Base-by-base conservation (phyloP, 2,888 invertebrate genomes). In the Mythimna albipuncta region DNA sequence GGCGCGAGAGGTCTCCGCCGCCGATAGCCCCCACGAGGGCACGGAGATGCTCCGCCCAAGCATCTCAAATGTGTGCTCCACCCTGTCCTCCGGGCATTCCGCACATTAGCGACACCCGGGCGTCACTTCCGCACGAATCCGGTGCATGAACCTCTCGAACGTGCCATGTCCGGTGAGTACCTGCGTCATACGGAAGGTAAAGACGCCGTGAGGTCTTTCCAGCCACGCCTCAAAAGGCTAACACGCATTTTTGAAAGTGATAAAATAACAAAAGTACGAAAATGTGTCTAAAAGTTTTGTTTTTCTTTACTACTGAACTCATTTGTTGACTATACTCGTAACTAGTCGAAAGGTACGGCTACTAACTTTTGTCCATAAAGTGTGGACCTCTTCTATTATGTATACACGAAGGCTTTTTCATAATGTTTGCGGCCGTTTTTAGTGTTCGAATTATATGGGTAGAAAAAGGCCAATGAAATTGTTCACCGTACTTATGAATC, bases 301-400 rank as follows among this genome's bases (percentile, higher is more conserved):
- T 35, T 19, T 19, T 58, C 35, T 35, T 35, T 35, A 35, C 32
- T 32, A 32, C 35, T 38, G 26, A 55, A 41, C 69, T 44, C 3
- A 52, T 69, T 69, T 59, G 10, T 47, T 59, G 35, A 21, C 58
- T 44, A 26, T 70, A 50, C 10, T 73, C 7, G 66, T 67, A 35
- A 55, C 19, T 54, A 69, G 11, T 62, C 74, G 55, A 63, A 57
- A 72, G 38, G 44, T 73, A 73, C 52, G 19, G 32, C 44, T 21
- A 21, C 52, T 79, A 58, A 78, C 59, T 32, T 41, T 16, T 21
- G 52, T 47, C 21, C 58, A 52, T 58, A 77, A 77, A 41, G 3
- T 11, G 26, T 57, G 32, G 44, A 73, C 38, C 38, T 77, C 26
- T 44, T 79, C 16, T 75, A 79, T 73, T 38, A 73, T 73, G 44